Base-by-base conservation (phyloP, 2,888 invertebrate species). In the Pristionchus maxplancki region DNA sequence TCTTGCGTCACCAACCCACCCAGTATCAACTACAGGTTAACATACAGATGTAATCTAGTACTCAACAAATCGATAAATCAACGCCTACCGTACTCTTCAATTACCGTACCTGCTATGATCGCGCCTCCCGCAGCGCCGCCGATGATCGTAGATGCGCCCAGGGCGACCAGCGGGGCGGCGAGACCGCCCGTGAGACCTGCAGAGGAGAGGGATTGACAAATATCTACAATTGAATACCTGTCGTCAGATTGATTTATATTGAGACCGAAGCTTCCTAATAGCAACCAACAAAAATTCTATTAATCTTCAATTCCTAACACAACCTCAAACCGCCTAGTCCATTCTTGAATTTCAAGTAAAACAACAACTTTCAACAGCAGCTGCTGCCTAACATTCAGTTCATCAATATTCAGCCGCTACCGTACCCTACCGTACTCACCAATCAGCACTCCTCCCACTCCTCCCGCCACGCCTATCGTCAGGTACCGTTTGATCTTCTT, bases 131-230 rank as follows among this genome's bases (percentile, higher is more conserved):
- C 48, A 40, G 86, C 8, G 31, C 48, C 86, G 13, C 71, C 71
- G 31, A 86, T 48, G 3, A 86, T n/a, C 24, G 87, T 53, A 53
- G 95, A 95, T 8, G 95, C 95, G 17, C 95, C 95, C 6, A 95
- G 95, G 4, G 95, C 95, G 11, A 96, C 95, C 17, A 96, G 95
- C 20, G 96, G 96, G 20, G 96, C 96, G 9, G 96, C 96, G 81
- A 96, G 95, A 50, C 96, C 96, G 67, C 96, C 96, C 0, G 96
- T 96, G 88, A 96, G 94, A 74, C 96, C 96, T 95, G 87, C 50
- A 89, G 78, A 91, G 44, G 50, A 58, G 6, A 44, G 8, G 44
- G 44, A 9, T 9, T 44, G 44, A 44, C 44, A 44, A 44, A 11
- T 11, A 44, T 44, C 44, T 9, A 44, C 44, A 44, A n/a, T n/a